phyloP scores from a whole-genome alignment of 2,797 vertebrate species.

The Vultur gryphus region DNA sequence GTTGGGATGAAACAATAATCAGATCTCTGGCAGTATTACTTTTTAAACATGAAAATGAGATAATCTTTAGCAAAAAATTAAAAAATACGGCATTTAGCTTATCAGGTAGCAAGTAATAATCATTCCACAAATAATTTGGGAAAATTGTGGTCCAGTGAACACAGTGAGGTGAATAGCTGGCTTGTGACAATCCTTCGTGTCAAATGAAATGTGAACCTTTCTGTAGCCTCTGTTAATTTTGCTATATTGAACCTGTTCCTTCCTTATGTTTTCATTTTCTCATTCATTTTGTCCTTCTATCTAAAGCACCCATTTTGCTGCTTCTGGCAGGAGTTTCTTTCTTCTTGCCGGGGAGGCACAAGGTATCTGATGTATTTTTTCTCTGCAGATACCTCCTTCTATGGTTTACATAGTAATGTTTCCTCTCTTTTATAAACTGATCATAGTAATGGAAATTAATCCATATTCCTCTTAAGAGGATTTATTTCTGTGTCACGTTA shows the following conservation, averaged over 20 bases:
- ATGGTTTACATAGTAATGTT: not conserved
- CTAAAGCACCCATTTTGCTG: not conserved
- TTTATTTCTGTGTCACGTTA: not conserved
- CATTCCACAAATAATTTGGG: not conserved
- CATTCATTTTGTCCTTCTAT: not conserved
- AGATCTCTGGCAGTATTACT: not conserved
- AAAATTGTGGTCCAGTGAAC: not conserved
- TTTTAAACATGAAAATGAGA: not conserved
- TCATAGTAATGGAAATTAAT: not conserved
- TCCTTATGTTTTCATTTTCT: not conserved
- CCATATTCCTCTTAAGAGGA: not conserved
- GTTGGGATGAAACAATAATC: not conserved
- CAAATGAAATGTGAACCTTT: not conserved
- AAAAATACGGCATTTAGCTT: not conserved
- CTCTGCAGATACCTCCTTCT: not conserved
- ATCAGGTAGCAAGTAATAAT: not conserved
- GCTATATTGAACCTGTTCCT: not conserved
- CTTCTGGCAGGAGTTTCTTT: not conserved
- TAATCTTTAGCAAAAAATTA: not conserved
- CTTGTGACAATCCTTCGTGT: not conserved
- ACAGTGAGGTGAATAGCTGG: not conserved
- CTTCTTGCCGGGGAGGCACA: not conserved
- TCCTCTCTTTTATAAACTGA: not conserved
- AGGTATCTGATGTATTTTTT: not conserved
- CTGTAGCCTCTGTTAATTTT: not conserved